Conservation (phyloP, 2,797 vertebrate genomes). For the Acanthurus leucopareius region DNA sequence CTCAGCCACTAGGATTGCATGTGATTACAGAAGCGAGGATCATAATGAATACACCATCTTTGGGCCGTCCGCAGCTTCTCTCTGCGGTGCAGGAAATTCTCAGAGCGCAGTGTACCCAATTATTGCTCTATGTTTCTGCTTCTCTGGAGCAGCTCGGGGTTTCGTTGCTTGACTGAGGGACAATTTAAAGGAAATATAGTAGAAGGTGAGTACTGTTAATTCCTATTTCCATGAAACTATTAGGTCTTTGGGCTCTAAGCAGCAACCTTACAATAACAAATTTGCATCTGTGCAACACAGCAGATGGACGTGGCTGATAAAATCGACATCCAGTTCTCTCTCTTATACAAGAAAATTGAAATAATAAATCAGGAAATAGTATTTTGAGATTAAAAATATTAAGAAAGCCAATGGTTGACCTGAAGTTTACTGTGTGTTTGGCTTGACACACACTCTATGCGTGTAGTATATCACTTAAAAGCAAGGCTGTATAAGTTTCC, state of each 20-base stretch:
- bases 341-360: neutral
- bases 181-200: slow-evolving; percentile 58
- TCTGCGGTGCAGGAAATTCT: slow-evolving; percentile 52
- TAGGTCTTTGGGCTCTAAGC: slow-evolving; percentile 15
- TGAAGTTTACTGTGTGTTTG: neutral
- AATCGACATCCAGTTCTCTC: neutral
- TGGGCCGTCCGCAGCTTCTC: slow-evolving; percentile 49
- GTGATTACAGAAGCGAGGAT: slow-evolving; percentile 59
- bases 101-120: slow-evolving; percentile 62
- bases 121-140: slow-evolving; percentile 58
- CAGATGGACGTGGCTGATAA: neutral
- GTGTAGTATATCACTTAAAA: no score
- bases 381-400: neutral
- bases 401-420: neutral
- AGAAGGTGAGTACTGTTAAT: slow-evolving; percentile 45
- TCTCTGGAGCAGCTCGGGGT: slow-evolving; percentile 42
- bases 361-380: neutral
- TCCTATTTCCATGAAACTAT: slow-evolving; percentile 37
- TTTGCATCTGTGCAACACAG: neutral
- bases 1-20: slow-evolving; percentile 57
- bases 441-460: neutral
- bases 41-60: slow-evolving; percentile 70
- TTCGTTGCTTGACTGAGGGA: slow-evolving; percentile 54
- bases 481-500: no score
- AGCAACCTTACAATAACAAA: slow-evolving; percentile 14